Conservation (phyloP, 2,888 invertebrate species). For the Orthosia cruda region DNA sequence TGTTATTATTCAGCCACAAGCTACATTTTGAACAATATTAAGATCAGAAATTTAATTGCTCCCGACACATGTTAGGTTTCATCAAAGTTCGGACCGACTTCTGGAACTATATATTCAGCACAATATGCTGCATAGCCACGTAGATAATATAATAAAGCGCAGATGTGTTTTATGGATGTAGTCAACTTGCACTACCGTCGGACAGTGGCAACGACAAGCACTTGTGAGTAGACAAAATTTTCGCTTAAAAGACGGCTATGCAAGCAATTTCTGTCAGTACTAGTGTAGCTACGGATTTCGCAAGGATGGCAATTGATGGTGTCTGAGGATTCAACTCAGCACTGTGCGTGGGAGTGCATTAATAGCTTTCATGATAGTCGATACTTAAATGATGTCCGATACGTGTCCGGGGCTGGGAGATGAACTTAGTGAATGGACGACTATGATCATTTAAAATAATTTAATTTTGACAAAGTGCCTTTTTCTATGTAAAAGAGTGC, state of each 20-base stretch:
- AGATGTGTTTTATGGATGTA: slow-evolving; percentile 56
- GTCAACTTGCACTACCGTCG: slow-evolving; percentile 43
- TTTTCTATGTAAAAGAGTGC: no score
- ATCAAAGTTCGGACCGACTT: slow-evolving; percentile 7
- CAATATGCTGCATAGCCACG: slow-evolving; percentile 27
- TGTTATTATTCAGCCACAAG: no score
- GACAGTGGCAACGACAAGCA: slow-evolving; percentile 21
- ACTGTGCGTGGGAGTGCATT: background rate
- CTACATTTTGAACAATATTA: background rate
- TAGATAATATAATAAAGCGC: slow-evolving; percentile 40
- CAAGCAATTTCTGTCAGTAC: background rate
- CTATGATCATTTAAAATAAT: no score
- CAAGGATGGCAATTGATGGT: background rate
- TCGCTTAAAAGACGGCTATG: slow-evolving; percentile 10
- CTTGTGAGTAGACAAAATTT: slow-evolving; percentile 39
- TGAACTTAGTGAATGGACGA: no score
- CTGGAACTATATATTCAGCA: slow-evolving; percentile 14
- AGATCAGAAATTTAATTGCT: background rate
- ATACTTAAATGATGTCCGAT: background rate
- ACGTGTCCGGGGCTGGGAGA: background rate
- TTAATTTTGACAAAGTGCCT: no score
- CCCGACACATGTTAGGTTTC: background rate
- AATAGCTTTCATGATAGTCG: background rate
- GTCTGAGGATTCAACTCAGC: background rate
- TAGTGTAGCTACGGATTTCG: background rate